Conservation (phyloP, 2,113 vertebrate species). For the Terrapene triunguis region DNA sequence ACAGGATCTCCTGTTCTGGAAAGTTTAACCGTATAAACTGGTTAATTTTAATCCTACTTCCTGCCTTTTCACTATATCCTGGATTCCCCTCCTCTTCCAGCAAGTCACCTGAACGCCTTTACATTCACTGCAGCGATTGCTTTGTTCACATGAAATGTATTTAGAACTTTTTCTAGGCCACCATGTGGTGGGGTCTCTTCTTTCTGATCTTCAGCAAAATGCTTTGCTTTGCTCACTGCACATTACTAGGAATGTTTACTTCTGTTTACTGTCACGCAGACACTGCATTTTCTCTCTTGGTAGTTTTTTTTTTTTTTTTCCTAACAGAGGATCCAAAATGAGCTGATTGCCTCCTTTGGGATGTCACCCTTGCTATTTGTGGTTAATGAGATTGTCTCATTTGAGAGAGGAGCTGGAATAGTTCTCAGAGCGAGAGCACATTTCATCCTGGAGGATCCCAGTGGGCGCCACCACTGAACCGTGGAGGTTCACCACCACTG, state of each 20-base stretch:
- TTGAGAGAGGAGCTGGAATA: neutral
- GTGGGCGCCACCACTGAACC: neutral
- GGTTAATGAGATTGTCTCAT: neutral
- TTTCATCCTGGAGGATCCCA: conserved; percentile 46
- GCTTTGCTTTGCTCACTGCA: neutral
- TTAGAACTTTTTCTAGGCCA: neutral
- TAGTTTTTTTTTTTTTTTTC: rapidly evolving
- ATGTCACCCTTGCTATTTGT: neutral
- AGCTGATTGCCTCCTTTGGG: neutral
- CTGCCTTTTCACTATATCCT: neutral
- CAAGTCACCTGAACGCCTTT: neutral
- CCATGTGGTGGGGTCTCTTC: neutral
- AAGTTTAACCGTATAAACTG: neutral
- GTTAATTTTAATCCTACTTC: neutral
- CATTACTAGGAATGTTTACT: neutral
- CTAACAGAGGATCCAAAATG: neutral
- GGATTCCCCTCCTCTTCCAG: neutral
- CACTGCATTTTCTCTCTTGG: neutral
- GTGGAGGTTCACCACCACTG: neutral
- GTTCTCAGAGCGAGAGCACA: neutral
- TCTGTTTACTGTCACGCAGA: neutral
- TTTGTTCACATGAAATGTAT: neutral
- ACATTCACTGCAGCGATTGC: neutral
- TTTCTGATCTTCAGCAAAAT: neutral
- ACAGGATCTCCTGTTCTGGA: neutral